phyloP scores from a whole-genome alignment of 1,140 invertebrate genomes.

The Magallana angulata region DNA sequence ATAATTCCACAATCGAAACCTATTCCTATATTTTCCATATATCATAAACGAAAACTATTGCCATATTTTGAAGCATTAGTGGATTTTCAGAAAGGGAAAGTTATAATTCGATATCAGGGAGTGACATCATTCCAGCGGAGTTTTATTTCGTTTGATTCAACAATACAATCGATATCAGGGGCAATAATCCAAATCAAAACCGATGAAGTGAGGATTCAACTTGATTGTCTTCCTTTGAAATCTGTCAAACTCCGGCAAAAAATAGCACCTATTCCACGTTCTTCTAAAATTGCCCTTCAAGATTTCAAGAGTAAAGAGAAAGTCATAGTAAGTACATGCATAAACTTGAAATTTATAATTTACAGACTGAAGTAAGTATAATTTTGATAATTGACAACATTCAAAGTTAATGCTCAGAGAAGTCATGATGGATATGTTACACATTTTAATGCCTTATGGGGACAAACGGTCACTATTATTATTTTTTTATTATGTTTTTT shows the following conservation, averaged over 20 bases:
- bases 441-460: too few relatives aligned
- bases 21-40: slow-evolving; percentile 55
- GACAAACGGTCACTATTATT: too few relatives aligned
- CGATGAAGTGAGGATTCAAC: slow-evolving; percentile 42
- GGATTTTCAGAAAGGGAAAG: slow-evolving; percentile 49
- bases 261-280: slow-evolving; percentile 42
- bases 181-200: slow-evolving; percentile 50
- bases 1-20: slow-evolving; percentile 8
- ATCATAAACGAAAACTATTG: slow-evolving; percentile 51
- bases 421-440: too few relatives aligned
- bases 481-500: too few relatives aligned
- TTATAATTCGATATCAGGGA: slow-evolving; percentile 57
- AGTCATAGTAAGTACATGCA: slow-evolving; percentile 49
- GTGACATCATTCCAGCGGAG: slow-evolving; percentile 58
- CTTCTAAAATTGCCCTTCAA: slow-evolving; percentile 48
- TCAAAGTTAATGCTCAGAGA: too few relatives aligned
- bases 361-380: too few relatives aligned
- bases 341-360: neutral
- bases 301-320: slow-evolving; percentile 48
- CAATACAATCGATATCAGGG: slow-evolving; percentile 22
- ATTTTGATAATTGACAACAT: too few relatives aligned
- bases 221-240: slow-evolving; percentile 36
- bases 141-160: slow-evolving; percentile 44
- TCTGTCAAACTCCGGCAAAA: slow-evolving; percentile 48
- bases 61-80: slow-evolving; percentile 52